Conservation (phyloP, 2,888 invertebrate species). For the Sesia bembeciformis region DNA sequence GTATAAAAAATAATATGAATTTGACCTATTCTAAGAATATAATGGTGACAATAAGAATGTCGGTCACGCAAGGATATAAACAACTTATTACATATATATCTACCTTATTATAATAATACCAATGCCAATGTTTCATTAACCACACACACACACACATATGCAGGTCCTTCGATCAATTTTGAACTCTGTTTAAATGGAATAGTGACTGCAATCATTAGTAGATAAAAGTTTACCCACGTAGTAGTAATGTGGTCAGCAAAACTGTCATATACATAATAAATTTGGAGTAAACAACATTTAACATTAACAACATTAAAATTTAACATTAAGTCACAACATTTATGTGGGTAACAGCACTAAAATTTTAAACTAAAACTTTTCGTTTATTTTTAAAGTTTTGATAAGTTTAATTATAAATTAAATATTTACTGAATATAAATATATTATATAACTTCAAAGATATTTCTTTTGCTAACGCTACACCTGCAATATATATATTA, state of each 20-base stretch:
- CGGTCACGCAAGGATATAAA: constrained; percentile 38
- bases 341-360: too few relatives aligned
- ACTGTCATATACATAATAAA: too few relatives aligned
- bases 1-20: neutral
- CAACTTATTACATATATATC: constrained; percentile 10
- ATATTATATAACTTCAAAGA: too few relatives aligned
- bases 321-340: too few relatives aligned
- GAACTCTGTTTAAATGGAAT: neutral
- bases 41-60: constrained; percentile 17
- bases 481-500: constrained; percentile 23
- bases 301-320: too few relatives aligned
- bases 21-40: neutral
- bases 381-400: too few relatives aligned
- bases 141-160: constrained; percentile 13
- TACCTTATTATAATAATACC: neutral
- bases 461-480: constrained; percentile 36
- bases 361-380: too few relatives aligned
- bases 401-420: too few relatives aligned
- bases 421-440: too few relatives aligned
- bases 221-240: too few relatives aligned
- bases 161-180: neutral
- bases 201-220: neutral
- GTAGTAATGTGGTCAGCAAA: too few relatives aligned
- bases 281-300: too few relatives aligned
- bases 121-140: neutral